Conservation (phyloP, 2,797 vertebrate genomes). For the Nyctalus aviator region DNA sequence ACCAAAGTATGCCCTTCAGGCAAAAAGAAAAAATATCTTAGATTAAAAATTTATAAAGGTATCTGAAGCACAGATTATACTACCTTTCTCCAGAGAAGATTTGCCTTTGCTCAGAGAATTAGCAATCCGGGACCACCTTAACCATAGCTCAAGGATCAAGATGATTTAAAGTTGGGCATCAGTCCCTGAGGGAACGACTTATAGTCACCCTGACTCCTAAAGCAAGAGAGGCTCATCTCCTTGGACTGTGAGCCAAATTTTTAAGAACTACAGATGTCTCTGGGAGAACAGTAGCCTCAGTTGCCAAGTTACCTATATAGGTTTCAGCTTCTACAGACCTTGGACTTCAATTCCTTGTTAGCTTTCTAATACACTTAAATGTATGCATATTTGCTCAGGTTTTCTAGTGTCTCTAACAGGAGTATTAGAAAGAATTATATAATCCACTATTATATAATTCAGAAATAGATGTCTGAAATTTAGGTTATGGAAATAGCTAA, state of each 20-base stretch:
- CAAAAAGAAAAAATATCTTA: conserved; percentile 13
- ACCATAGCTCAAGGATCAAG: conserved; percentile 2
- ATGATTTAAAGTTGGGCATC: conserved; percentile 38
- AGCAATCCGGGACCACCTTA: conserved; percentile 31
- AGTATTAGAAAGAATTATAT: conserved; percentile 60
- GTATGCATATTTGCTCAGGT: conserved; percentile 58
- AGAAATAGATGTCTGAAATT: conserved; percentile 63
- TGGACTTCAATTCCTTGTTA: conserved; percentile 36
- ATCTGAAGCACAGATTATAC: not conserved
- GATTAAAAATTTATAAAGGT: conserved; percentile 5
- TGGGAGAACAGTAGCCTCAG: conserved; percentile 26
- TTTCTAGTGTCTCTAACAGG: conserved; percentile 60
- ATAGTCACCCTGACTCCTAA: conserved; percentile 43
- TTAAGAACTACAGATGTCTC: conserved; percentile 50
- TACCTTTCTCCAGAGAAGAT: conserved; percentile 11
- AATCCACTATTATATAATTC: conserved; percentile 9
- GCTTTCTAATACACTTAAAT: conserved; percentile 51
- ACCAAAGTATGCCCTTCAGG: not conserved
- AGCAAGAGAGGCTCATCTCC: conserved; percentile 52
- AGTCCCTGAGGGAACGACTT: conserved; percentile 33
- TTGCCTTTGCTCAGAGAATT: conserved; percentile 46
- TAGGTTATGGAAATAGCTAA: conserved; percentile 66
- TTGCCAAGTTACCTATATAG: conserved; percentile 40
- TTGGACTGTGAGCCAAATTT: conserved; percentile 52
- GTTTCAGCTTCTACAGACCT: conserved; percentile 63